These are phyloP conservation scores for Ferdinandea cuprea DNA, from an alignment of 2,888 invertebrate species.

Conservation along the genomic window DNA sequence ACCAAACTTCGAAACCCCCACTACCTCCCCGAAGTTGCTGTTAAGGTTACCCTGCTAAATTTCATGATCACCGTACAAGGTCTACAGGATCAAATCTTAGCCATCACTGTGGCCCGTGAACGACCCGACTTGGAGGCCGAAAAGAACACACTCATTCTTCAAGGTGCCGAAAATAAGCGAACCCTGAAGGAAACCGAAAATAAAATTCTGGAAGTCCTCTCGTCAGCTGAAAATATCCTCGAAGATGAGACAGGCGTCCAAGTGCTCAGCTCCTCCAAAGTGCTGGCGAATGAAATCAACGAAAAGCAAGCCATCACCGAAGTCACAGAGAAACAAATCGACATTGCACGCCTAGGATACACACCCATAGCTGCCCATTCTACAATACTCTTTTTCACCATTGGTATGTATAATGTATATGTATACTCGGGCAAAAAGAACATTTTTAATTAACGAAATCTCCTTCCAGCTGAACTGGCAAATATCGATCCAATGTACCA, in stretches of 20 bases:
- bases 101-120: slow-evolving; percentile 95
- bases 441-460: slow-evolving; percentile 42
- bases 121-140: slow-evolving; percentile 95
- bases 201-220: slow-evolving; percentile 92
- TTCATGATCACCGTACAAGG: slow-evolving; percentile 96
- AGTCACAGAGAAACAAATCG: slow-evolving; percentile 95
- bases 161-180: slow-evolving; percentile 93
- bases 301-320: slow-evolving; percentile 95
- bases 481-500: slow-evolving; percentile 99
- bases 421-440: not conserved
- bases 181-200: slow-evolving; percentile 94
- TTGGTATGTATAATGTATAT: slow-evolving; percentile 84
- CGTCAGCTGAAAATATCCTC: slow-evolving; percentile 90
- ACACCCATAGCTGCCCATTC: slow-evolving; percentile 95
- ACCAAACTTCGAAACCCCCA: slow-evolving; percentile 97
- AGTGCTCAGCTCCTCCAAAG: slow-evolving; percentile 94
- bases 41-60: slow-evolving; percentile 94
- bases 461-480: slow-evolving; percentile 88
- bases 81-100: slow-evolving; percentile 93
- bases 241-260: slow-evolving; percentile 96
- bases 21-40: slow-evolving; percentile 96
- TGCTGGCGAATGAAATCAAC: slow-evolving; percentile 94
- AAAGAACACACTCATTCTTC: slow-evolving; percentile 93
- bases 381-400: slow-evolving; percentile 95
- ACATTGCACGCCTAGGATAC: slow-evolving; percentile 92